A percentile compares a stretch with the other conserved stretches of the same genome.
Evolutionary conservation across 2,888 invertebrate species (phyloP).

Genomic region (Thelaira solivaga): DNA sequence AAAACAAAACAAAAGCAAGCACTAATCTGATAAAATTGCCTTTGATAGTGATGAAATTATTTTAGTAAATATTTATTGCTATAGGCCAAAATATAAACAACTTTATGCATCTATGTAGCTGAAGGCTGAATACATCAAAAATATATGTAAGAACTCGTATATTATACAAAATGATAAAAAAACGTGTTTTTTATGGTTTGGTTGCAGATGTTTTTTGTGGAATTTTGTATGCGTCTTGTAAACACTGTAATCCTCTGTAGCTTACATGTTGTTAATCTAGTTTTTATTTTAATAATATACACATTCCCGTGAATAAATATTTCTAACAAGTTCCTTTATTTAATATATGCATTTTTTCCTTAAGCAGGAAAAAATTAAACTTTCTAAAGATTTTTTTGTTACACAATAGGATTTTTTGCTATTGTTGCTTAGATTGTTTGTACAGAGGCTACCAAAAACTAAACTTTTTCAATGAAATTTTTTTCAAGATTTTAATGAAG

Average conservation of each 20-base stretch:
- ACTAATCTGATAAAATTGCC: neutral
- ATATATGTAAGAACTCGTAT: too few relatives aligned
- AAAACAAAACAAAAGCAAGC: conserved; percentile 16
- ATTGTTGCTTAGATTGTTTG: neutral
- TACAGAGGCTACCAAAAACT: conserved; percentile 13
- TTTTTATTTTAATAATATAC: neutral
- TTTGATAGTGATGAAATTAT: neutral
- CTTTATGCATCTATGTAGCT: too few relatives aligned
- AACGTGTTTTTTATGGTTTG: too few relatives aligned
- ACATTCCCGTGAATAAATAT: neutral
- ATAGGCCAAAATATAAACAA: too few relatives aligned
- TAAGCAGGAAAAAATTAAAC: neutral
- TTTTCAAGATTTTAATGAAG: conserved; percentile 42
- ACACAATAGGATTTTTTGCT: conserved; percentile 26
- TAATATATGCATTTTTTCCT: too few relatives aligned
- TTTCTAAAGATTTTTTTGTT: neutral
- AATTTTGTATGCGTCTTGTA: neutral
- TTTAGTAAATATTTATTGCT: neutral
- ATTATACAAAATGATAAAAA: too few relatives aligned
- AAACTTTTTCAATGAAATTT: conserved; percentile 5
- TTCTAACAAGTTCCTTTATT: neutral
- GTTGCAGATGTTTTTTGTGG: neutral
- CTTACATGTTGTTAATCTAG: conserved; percentile 16
- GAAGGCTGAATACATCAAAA: too few relatives aligned
- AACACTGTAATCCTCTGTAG: neutral